A percentile compares a stretch with the other conserved stretches of the same genome.
Conservation (phyloP, 2,797 vertebrate species). For the Diceros bicornis region DNA sequence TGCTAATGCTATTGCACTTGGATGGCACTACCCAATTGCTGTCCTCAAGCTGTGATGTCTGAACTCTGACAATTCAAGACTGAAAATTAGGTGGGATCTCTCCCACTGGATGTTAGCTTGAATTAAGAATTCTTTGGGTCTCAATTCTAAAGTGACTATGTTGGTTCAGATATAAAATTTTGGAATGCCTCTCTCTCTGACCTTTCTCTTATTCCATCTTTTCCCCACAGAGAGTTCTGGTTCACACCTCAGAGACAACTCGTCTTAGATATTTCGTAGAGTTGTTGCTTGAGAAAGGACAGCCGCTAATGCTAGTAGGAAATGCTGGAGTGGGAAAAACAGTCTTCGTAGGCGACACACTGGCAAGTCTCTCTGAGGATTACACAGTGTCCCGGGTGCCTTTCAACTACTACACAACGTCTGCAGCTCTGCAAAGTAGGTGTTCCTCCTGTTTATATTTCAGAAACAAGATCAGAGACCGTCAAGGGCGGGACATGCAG, state of each 20-base stretch:
- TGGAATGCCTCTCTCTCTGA: not conserved
- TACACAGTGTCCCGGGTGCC: slow-evolving; percentile 90
- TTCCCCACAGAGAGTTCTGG: slow-evolving; percentile 91
- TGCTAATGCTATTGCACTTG: not conserved
- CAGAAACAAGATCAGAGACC: not conserved
- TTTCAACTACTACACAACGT: slow-evolving; percentile 92
- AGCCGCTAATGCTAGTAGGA: slow-evolving; percentile 92
- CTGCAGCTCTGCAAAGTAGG: slow-evolving; percentile 92
- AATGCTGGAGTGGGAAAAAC: slow-evolving; percentile 92
- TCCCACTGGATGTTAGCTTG: not conserved
- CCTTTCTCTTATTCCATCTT: not conserved
- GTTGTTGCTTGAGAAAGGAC: slow-evolving; percentile 91
- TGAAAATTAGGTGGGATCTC: not conserved
- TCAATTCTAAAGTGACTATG: not conserved
- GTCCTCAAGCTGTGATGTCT: not conserved
- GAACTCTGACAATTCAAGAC: not conserved
- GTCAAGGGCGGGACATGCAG: not conserved
- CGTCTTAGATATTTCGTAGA: slow-evolving; percentile 91
- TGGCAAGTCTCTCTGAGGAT: slow-evolving; percentile 90
- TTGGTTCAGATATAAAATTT: not conserved
- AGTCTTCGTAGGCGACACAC: slow-evolving; percentile 88
- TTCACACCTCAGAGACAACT: slow-evolving; percentile 92
- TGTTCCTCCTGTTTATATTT: not conserved
- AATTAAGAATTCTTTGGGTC: not conserved
- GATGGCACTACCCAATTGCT: not conserved